phyloP scores from a whole-genome alignment of 2,888 invertebrate genomes.

The Drosophila lutescens region DNA sequence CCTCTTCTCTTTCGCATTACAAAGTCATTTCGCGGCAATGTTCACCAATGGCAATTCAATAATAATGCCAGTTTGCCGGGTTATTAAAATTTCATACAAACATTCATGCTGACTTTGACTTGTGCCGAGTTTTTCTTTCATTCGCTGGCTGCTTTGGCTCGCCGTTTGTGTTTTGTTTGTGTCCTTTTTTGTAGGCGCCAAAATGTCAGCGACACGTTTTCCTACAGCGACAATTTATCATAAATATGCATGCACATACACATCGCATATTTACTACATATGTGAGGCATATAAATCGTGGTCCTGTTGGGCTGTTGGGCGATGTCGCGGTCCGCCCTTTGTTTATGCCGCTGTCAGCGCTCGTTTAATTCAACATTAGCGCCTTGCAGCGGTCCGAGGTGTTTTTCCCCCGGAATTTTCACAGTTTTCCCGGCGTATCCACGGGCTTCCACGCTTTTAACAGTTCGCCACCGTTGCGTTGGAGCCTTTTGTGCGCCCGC shows the following conservation, averaged over 20 bases:
- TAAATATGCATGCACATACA: slow-evolving; percentile 60
- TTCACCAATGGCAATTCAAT: slow-evolving; percentile 56
- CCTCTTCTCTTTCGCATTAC: slow-evolving; percentile 45
- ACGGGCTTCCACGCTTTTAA: slow-evolving; percentile 7
- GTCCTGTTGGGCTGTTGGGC: slow-evolving; percentile 25
- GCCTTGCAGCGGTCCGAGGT: slow-evolving; percentile 69
- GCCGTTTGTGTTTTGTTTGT: slow-evolving; percentile 8
- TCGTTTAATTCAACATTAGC: slow-evolving; percentile 80
- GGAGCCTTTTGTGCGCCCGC: slow-evolving; percentile 56
- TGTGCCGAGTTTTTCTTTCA: slow-evolving; percentile 40
- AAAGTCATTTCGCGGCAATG: slow-evolving; percentile 54
- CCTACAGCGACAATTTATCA: slow-evolving; percentile 70
- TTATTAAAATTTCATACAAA: slow-evolving; percentile 76
- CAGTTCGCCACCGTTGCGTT: slow-evolving; percentile 39
- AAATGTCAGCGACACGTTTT: slow-evolving; percentile 75
- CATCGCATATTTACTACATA: slow-evolving; percentile 12
- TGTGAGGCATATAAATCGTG: slow-evolving; percentile 44
- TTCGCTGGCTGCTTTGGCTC: slow-evolving; percentile 7
- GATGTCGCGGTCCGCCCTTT: slow-evolving; percentile 54
- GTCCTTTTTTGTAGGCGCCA: slow-evolving; percentile 60
- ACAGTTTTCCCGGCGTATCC: background rate
- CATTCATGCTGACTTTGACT: slow-evolving; percentile 65
- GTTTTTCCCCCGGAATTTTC: slow-evolving; percentile 7
- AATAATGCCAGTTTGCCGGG: slow-evolving; percentile 69
- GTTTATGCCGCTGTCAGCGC: slow-evolving; percentile 75